Base-by-base conservation (phyloP, 2,888 invertebrate species). In the Toxonevra muliebris region DNA sequence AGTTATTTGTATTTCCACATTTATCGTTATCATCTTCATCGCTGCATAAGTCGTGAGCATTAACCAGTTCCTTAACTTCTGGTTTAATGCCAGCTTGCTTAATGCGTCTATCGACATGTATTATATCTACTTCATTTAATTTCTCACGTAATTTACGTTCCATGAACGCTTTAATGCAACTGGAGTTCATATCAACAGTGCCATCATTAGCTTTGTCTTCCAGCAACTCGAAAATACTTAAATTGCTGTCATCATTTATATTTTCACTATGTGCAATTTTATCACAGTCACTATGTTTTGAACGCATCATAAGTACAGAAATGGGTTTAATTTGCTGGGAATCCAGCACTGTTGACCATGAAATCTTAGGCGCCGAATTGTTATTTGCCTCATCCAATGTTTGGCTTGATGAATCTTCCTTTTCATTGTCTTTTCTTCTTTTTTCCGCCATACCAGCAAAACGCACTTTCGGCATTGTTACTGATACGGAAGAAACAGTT, bases 121-220 rank as follows among this genome's bases (percentile, higher is more conserved):
- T 74, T 17, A 66, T 68, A 54, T 77, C 76, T n/a, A 86, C 84
- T 40, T 82, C 73, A 65, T 86, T 81, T 66, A 85, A 81, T 75
- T 86, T 80, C 60, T 87, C 76, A 30, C 83, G 77, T 1, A 54
- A 17, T 61, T 76, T 79, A 20, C 76, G 71, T 9, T 78, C 74
- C 76, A 84, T 74, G 60, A 84, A 83, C 0, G 76, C 86, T 81
- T 81, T 87, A 82, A 91, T 88, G 59, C 90, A 88, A 59, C 90
- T 91, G 50, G 90, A 90, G 61, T 90, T 89, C 70, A 91, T 87
- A 79, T 89, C 90, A 74, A 94, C 92, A 78, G 92, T 92, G 20
- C 91, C 91, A 79, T 88, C 87, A 58, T 89, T 87, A 7, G 91
- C 91, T 82, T 91, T 91, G 76, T 90, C 89, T 84, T 95, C 94